Percentiles rank a stretch among this genome's conserved stretches.
Conservation (phyloP, 2,113 vertebrate species). For the Fregata magnificens region DNA sequence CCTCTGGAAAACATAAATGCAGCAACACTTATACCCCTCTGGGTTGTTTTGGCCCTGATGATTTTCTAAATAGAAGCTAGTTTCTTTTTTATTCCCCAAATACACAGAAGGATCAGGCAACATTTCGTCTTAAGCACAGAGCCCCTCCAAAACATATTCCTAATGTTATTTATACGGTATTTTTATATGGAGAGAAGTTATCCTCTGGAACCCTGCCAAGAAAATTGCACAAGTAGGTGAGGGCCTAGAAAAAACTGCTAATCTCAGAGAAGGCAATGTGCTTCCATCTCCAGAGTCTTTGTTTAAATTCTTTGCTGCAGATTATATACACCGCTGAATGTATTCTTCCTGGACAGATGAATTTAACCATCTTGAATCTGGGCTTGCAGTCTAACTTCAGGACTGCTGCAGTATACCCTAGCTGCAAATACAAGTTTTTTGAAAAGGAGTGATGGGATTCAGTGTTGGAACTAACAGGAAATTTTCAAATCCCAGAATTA, state of each 20-base stretch:
- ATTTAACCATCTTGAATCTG: background rate
- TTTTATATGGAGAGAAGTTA: background rate
- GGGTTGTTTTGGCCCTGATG: background rate
- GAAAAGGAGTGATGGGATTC: background rate
- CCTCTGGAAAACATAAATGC: background rate
- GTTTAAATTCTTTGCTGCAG: constrained; percentile 13
- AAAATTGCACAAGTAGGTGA: background rate
- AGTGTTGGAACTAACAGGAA: background rate
- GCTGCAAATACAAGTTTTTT: background rate
- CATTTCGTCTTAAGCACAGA: background rate
- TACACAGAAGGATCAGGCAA: background rate
- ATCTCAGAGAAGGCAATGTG: background rate
- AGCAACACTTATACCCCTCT: background rate
- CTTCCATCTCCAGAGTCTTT: background rate
- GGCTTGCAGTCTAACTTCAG: background rate
- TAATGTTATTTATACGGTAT: background rate
- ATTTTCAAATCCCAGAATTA: background rate
- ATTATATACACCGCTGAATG: background rate
- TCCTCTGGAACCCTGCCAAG: background rate
- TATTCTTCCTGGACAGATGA: background rate
- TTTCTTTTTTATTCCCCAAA: background rate
- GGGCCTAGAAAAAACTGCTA: background rate
- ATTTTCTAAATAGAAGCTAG: background rate
- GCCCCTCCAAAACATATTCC: background rate
- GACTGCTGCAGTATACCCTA: background rate